Base-by-base conservation (phyloP, 2,113 vertebrate species). In the Ascaphus truei region DNA sequence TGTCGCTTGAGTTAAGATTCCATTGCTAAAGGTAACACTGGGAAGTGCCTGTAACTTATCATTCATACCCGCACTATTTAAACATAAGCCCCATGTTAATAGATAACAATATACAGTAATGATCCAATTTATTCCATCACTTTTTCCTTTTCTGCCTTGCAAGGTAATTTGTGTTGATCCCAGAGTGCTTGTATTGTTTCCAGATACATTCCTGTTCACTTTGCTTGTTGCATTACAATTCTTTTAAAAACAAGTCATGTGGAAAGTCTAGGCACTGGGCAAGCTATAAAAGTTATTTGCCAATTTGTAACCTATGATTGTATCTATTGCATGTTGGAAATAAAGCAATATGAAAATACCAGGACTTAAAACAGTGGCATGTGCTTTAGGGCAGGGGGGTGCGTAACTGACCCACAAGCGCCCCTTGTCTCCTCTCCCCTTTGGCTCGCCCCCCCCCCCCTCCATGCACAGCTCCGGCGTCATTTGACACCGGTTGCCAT, bases 121-220 rank as follows among this genome's bases (percentile, higher is more conserved):
- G 56, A 39, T 61, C 23, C 37, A 61, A 45, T 61, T 22, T 30
- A 29, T 45, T 47, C 26, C 7, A 27, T 22, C 16, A 30, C 10
- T 16, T 43, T 26, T 45, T 23, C 31, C 20, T 11, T 61, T 47
- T 61, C 37, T 47, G 39, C 39, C 58, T 61, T 47, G 58, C 30
- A 30, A 43, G 25, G 37, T 29, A 45, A 61, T 45, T 45, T 30
- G 45, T 29, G 23, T 20, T 45, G 37, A 43, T 43, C 25, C 13
- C 37, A 22, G 39, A 27, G n/a, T 45, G 26, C 10, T 27, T 61
- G 27, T 45, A 45, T 31, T 43, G 15, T 45, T 61, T 61, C 58
- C 58, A 61, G 58, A 61, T 18, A 61, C 26, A 47, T 45, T 61
- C 25, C 23, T 61, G 9, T 61, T 61, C 58, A 61, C 58, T 30